Evolutionary conservation across 2,888 invertebrate genomes (phyloP).

Genomic region (Tetranychus truncatus): DNA sequence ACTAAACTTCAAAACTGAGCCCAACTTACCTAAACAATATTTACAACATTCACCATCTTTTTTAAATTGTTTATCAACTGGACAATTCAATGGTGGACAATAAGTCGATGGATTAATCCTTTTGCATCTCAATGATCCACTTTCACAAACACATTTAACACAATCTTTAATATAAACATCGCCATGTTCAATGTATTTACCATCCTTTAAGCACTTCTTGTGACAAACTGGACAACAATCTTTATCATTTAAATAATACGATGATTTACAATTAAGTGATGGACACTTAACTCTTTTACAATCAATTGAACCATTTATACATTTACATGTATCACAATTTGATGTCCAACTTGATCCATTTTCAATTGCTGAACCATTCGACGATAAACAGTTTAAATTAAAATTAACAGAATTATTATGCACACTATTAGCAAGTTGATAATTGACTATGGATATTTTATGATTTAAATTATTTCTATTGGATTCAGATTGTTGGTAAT

Average conservation of each 20-base stretch:
- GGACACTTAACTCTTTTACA: constrained; percentile 67
- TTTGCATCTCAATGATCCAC: constrained; percentile 60
- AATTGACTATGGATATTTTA: too few relatives aligned
- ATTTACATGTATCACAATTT: not conserved
- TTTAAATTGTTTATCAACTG: constrained; percentile 53
- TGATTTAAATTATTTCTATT: too few relatives aligned
- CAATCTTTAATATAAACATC: constrained; percentile 38
- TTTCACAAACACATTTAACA: constrained; percentile 58
- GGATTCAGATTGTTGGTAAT: too few relatives aligned
- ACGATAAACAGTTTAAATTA: not conserved
- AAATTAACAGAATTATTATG: too few relatives aligned
- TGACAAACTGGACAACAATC: constrained; percentile 70
- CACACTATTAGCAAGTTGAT: too few relatives aligned
- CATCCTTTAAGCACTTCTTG: constrained; percentile 38
- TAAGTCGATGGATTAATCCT: constrained; percentile 45
- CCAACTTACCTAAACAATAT: constrained; percentile 56
- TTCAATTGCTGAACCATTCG: not conserved
- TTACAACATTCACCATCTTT: constrained; percentile 73
- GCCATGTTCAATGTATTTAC: constrained; percentile 11
- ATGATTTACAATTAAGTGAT: constrained; percentile 48
- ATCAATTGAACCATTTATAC: constrained; percentile 54
- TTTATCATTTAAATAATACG: not conserved
- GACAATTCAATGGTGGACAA: constrained; percentile 60
- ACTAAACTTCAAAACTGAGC: too few relatives aligned
- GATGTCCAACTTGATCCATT: not conserved